Base-by-base conservation (phyloP, 1,140 invertebrate genomes). In the Aphelenchoides besseyi region DNA sequence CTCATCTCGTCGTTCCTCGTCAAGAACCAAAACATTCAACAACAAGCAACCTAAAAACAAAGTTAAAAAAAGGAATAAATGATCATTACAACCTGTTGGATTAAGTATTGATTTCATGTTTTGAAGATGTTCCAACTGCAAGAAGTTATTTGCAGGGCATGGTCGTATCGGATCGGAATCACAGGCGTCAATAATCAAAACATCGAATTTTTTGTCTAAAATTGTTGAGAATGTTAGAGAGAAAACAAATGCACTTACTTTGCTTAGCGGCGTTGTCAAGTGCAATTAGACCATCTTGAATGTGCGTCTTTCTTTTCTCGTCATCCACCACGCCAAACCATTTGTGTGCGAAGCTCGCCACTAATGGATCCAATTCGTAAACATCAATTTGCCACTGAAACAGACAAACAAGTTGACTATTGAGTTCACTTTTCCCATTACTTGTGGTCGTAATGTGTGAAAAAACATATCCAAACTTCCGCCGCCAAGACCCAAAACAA, bases 311-410 rank as follows among this genome's bases (percentile, higher is more conserved):
- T 28, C 74, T 30, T 1, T 16, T 64, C 2, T 28, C 36, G 48
- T 76, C 59, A 9, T 74, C 71, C 33, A 69, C 54, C 26, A 74
- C 52, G n/a, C 63, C 57, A 35, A 75, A 75, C 74, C 74, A 75
- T 66, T 72, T 48, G 16, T 78, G 23, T 16, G 74, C 75, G 9
- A 75, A 37, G 35, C 64, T 35, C 28, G 26, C 61, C n/a, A 75
- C 74, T 3, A 29, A 1, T 0, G 52, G 29, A 35, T 77, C 69
- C n/a, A 41, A 9, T 53, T 75, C 74, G 26, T 48, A 76, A 23
- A 75, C 69, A 26, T 68, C 59, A 29, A 75, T 75, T 23, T 75
- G 35, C 23, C 78, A 28, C 74, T 78, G 29, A 69, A 61, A 54
- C 5, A 72, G 23, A n/a, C 9, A 16, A 68, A 29, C 8, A 73